Conservation (phyloP, 2,888 invertebrate species). For the Cacoxenus indagator region DNA sequence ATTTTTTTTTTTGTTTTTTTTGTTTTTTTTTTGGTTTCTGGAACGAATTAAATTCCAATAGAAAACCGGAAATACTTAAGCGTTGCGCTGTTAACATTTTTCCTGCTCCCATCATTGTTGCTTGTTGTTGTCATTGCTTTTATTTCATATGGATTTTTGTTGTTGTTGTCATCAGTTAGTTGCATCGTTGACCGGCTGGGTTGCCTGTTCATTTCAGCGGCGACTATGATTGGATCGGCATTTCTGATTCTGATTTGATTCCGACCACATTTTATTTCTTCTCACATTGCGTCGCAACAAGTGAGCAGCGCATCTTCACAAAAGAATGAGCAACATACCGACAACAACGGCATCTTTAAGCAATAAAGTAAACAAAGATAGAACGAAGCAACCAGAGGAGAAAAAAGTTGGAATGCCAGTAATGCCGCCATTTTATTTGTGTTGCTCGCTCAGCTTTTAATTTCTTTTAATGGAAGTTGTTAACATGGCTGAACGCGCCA, state of each 20-base stretch:
- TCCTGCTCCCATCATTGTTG: slow-evolving; percentile 12
- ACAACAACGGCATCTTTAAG: slow-evolving; percentile 28
- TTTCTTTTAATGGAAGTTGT: slow-evolving; percentile 64
- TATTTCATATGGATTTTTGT: slow-evolving; percentile 35
- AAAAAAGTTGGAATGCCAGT: slow-evolving; percentile 31
- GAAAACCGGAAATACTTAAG: slow-evolving; percentile 62
- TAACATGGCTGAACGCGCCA: slow-evolving; percentile 51
- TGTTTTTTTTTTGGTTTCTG: slow-evolving; percentile 1
- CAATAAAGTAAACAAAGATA: slow-evolving; percentile 29
- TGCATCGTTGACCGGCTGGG: background rate
- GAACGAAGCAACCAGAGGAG: slow-evolving; percentile 27
- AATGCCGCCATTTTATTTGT: slow-evolving; percentile 50
- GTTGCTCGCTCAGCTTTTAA: slow-evolving; percentile 51
- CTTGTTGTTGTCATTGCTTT: slow-evolving; percentile 21
- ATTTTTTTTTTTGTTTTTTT: background rate
- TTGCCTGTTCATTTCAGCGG: background rate
- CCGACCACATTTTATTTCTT: slow-evolving; percentile 4
- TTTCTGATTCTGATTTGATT: background rate
- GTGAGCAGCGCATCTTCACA: background rate
- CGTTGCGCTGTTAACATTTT: slow-evolving; percentile 31
- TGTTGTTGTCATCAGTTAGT: slow-evolving; percentile 27
- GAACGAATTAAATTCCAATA: slow-evolving; percentile 49
- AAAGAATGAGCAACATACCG: background rate
- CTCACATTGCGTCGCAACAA: background rate
- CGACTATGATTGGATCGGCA: slow-evolving; percentile 35